A percentile compares a stretch with the other conserved stretches of the same genome.
Conservation (phyloP, 2,113 vertebrate genomes). For the Thunnus thynnus region DNA sequence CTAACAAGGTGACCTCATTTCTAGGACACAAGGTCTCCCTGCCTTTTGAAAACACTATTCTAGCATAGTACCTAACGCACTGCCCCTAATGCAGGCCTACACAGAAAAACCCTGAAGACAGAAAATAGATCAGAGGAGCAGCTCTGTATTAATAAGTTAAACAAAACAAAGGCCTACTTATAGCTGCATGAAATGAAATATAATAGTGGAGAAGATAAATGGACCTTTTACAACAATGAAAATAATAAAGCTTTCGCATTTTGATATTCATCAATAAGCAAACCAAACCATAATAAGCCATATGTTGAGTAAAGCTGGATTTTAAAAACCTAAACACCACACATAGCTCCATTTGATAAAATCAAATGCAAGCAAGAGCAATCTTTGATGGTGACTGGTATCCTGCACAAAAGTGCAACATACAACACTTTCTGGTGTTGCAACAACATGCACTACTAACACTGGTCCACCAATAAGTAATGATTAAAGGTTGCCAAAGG, state of each 20-base stretch:
- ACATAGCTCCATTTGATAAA: not conserved
- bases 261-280: not conserved
- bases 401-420: not conserved
- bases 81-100: not conserved
- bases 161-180: conserved; percentile 14
- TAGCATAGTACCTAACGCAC: conserved; percentile 28
- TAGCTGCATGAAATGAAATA: not conserved
- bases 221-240: not conserved
- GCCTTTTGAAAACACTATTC: conserved; percentile 57
- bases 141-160: conserved; percentile 25
- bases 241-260: not conserved
- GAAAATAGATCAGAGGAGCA: conserved; percentile 35
- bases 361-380: not conserved
- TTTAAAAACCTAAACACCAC: not conserved
- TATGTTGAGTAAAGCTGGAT: not conserved
- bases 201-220: not conserved
- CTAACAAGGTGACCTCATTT: conserved; percentile 82
- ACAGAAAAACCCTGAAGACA: conserved; percentile 21
- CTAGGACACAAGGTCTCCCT: conserved; percentile 65
- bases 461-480: not conserved
- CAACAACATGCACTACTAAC: not conserved
- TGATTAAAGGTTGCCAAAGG: not conserved
- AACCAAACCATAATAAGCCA: not conserved
- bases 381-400: not conserved
- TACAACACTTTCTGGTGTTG: not conserved